phyloP scores from a whole-genome alignment of 2,797 vertebrate genomes.

The Meda fulgida region DNA sequence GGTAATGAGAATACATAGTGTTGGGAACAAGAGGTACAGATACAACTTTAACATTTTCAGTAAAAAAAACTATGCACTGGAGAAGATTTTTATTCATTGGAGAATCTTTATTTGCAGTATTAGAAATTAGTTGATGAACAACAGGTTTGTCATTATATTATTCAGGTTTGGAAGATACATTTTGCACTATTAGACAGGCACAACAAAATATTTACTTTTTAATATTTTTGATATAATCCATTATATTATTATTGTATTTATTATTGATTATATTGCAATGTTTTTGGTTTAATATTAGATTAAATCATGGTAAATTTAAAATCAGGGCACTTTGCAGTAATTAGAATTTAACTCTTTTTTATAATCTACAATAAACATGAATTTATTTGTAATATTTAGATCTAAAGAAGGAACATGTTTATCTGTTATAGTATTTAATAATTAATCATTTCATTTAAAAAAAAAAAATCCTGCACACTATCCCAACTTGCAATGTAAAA shows the following conservation, averaged over 20 bases:
- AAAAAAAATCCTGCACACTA: background rate
- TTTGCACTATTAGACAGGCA: background rate
- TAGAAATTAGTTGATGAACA: background rate
- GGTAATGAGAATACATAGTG: background rate
- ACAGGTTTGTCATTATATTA: background rate
- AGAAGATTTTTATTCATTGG: background rate
- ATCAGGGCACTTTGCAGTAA: background rate
- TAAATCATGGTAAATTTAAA: background rate
- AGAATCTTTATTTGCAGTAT: background rate
- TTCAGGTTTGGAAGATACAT: background rate
- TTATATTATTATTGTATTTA: background rate
- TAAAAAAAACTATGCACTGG: background rate
- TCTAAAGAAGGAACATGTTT: background rate
- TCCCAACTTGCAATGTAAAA: background rate
- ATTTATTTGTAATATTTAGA: background rate
- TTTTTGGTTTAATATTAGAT: background rate
- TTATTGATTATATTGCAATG: background rate
- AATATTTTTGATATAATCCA: background rate
- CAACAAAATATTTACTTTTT: background rate
- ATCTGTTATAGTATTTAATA: background rate
- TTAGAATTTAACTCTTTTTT: too few relatives aligned
- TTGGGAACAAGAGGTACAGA: background rate
- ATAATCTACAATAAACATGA: background rate
- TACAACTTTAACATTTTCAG: background rate
- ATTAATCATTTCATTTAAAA: background rate